Evolutionary conservation across 2,888 invertebrate genomes (phyloP).

Genomic region (Neocrepidodera transversa): DNA sequence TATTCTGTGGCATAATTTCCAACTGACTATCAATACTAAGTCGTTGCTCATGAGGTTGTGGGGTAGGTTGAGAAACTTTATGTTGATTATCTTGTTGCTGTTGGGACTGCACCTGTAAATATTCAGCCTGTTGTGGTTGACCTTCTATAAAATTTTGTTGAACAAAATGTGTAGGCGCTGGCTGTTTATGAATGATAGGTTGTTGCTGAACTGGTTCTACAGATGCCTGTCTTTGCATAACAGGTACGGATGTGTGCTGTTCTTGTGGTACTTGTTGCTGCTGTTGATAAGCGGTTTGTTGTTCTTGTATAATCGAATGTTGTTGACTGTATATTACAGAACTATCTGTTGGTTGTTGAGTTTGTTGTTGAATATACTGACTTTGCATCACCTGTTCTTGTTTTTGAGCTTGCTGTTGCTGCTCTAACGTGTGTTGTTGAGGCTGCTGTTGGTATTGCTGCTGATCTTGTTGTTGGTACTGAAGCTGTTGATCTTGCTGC

Average conservation of each 20-base stretch:
- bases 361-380: constrained; percentile 38
- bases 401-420: constrained; percentile 32
- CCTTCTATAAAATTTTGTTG: constrained; percentile 55
- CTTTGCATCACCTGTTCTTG: constrained; percentile 42
- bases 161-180: constrained; percentile 52
- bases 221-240: constrained; percentile 48
- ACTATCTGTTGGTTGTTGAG: constrained; percentile 36
- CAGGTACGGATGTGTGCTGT: constrained; percentile 47
- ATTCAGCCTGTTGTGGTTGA: constrained; percentile 57
- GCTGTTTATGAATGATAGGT: constrained; percentile 52
- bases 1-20: constrained; percentile 45
- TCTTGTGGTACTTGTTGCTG: constrained; percentile 54
- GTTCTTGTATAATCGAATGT: constrained; percentile 26
- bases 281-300: constrained; percentile 17
- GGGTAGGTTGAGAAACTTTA: constrained; percentile 54
- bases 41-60: constrained; percentile 41
- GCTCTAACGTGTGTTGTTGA: constrained; percentile 37
- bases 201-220: constrained; percentile 54
- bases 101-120: constrained; percentile 37
- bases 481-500: constrained; percentile 41
- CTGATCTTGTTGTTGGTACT: constrained; percentile 38
- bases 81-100: constrained; percentile 51
- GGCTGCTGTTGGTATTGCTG: constrained; percentile 38
- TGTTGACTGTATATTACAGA: constrained; percentile 28
- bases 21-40: constrained; percentile 57